Base-by-base conservation (phyloP, 2,888 invertebrate genomes). In the Xylota segnis region DNA sequence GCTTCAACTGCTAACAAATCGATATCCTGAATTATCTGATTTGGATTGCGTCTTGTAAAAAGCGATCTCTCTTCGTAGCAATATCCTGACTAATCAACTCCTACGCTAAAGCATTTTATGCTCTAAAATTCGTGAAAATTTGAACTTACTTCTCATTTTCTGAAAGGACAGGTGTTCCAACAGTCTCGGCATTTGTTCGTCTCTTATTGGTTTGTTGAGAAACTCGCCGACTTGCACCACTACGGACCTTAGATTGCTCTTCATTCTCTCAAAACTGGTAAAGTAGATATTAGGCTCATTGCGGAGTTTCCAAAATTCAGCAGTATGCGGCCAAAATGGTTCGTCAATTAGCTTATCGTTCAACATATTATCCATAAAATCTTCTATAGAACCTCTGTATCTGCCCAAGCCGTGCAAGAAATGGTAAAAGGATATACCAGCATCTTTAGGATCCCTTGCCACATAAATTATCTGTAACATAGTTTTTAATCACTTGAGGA, bases 371-470 rank as follows among this genome's bases (percentile, higher is more conserved):
- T 87, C 32, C 0, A 88, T 12, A 32, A 78, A 88, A 0, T 93
- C 93, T 88, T 93, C 92, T 87, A 95, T 95, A 89, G 94, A 94
- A 0, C 70, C 83, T 27, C 95, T 94, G 9, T 90, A 89, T 86
- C 94, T 94, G 88, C 94, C 94, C 0, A 95, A 94, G 56, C 93
- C 93, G 83, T 94, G 94, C 0, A 94, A 90, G 82, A 94, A 93
- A 90, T 96, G 95, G 89, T 95, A 97, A 90, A 94, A 96, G 0
- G 97, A 97, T 0, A 97, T 95, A 0, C 94, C 95, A 0, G 96
- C 95, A 90, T 97, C 97, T 90, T 96, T 95, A 0, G 97, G 96
- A 91, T 97, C 97, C 84, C 97, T 93, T 0, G 96, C 96, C 0
- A 97, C 95, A 89, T 97, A 97, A 47, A 97, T 94, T 32, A 96